Base-by-base conservation (phyloP, 2,113 vertebrate genomes). In the Melanostigma gelatinosum region DNA sequence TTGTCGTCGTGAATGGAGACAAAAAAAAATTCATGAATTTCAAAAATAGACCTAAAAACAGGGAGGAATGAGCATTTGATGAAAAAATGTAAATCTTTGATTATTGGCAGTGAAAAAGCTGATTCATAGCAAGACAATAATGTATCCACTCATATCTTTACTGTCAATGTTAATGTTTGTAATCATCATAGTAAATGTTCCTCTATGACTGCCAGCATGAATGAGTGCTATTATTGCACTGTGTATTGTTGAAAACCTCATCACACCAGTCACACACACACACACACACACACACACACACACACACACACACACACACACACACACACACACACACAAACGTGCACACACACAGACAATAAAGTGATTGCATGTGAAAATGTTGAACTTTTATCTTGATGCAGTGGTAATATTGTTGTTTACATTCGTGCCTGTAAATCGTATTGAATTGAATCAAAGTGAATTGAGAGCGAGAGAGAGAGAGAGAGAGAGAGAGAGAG, bases 351-450 rank as follows among this genome's bases (percentile, higher is more conserved):
- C 20, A 52, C 24, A 40, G 1, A 24, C n/a, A 34, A n/a, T 50
- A 61, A 72, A 61, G 29, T 1, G 24, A 55, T 40, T 20, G 15
- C 9, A 74, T 75, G 52, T 65, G 29, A 86, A 72, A 61, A 44
- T 27, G 11, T 52, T 42, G 18, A 72, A 55, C 15, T 50, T 69
- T 73, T 60, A 65, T 80, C 36, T 62, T 69, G 34, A 73, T 62
- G 36, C 63, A 34, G 40, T n/a, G 29, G 57, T 58, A 48, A 57
- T 80, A 55, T 70, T 74, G n/a, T 76, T 67, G 44, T 81, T 75
- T 75, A 63, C 69, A 82, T 77, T 44, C 10, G 63, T 72, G 4
- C 13, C 27, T 66, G 32, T 48, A 72, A 46, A 79, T 79, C 60
- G 46, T 36, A 65, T 12, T 54, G n/a, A 70, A 77, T 46, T 46